A percentile compares a stretch with the other conserved stretches of the same genome.
phyloP scores from a whole-genome alignment of 2,888 invertebrate species.

The Teleiodes luculella region DNA sequence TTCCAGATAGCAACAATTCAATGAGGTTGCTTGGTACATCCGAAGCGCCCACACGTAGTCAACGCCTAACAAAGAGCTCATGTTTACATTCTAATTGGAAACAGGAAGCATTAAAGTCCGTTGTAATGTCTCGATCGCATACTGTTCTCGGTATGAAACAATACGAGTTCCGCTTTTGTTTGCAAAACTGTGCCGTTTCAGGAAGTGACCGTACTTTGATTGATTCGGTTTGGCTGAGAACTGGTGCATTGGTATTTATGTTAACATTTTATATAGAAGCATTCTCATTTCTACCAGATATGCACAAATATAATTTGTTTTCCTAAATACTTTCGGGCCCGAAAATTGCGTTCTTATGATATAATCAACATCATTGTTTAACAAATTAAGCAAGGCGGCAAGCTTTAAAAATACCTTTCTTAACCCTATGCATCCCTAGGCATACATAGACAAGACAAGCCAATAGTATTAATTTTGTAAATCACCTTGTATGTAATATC shows the following conservation, averaged over 20 bases:
- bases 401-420: no score
- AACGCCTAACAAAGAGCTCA: slow-evolving; percentile 44
- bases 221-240: slow-evolving; percentile 27
- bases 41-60: slow-evolving; percentile 17
- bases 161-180: slow-evolving; percentile 74
- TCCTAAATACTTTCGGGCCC: no score
- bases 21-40: background rate
- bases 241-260: background rate
- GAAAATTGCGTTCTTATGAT: no score
- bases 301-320: no score
- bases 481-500: no score
- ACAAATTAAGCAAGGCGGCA: no score
- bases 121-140: slow-evolving; percentile 62
- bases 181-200: slow-evolving; percentile 68
- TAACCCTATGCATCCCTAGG: no score
- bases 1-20: background rate
- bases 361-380: no score
- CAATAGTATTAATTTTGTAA: no score
- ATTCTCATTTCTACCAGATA: no score
- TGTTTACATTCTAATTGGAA: slow-evolving; percentile 73
- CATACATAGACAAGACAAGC: no score
- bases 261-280: no score
- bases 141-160: slow-evolving; percentile 71
- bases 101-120: slow-evolving; percentile 73
- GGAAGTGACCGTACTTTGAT: slow-evolving; percentile 59